Evolutionary conservation across 2,888 invertebrate genomes (phyloP).

Genomic region (Coleophora deauratella): DNA sequence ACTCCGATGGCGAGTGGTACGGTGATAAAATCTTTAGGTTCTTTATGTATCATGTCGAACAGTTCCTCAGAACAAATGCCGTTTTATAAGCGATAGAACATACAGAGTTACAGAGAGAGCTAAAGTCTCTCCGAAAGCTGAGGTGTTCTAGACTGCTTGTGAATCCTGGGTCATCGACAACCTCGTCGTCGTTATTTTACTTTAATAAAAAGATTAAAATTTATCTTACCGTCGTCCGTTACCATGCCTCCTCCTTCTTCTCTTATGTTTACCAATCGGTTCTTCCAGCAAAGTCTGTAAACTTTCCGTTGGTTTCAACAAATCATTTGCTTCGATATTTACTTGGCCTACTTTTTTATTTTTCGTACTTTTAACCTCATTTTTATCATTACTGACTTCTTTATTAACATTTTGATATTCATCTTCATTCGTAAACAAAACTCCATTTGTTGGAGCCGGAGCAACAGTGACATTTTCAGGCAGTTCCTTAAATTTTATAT

Average conservation of each 20-base stretch:
- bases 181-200: no score
- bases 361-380: constrained; percentile 20
- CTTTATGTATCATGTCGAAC: no score
- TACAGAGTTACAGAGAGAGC: no score
- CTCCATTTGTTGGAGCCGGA: constrained; percentile 64
- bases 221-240: constrained; percentile 54
- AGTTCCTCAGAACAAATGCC: no score
- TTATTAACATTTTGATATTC: constrained; percentile 34
- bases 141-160: no score
- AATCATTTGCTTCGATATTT: constrained; percentile 19
- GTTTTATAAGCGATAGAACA: no score
- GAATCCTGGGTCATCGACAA: no score
- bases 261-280: constrained; percentile 30
- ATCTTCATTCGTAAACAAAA: constrained; percentile 50
- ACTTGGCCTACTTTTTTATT: neutral
- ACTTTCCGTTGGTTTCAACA: constrained; percentile 57
- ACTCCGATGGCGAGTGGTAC: no score
- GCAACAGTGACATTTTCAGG: constrained; percentile 62
- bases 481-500: constrained; percentile 55
- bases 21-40: no score
- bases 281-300: constrained; percentile 50
- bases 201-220: no score
- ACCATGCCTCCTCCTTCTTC: constrained; percentile 55
- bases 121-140: no score
- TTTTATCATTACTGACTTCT: constrained; percentile 32